Base-by-base conservation (phyloP, 2,888 invertebrate species). In the Melieria crassipennis region DNA sequence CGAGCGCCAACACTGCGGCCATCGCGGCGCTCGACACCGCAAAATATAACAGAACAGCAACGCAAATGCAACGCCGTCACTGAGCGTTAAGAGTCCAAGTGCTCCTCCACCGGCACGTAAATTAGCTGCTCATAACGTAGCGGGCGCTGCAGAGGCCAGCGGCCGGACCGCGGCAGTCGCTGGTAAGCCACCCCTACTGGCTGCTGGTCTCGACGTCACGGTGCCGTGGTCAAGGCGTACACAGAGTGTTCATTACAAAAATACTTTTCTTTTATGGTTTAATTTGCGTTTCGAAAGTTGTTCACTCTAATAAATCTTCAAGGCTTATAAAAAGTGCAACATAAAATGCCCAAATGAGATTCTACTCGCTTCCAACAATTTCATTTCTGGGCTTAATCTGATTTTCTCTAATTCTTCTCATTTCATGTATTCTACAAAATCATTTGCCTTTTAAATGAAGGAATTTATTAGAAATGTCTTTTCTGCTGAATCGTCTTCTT, bases 241-340 rank as follows among this genome's bases (percentile, higher is more conserved):
- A 55, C 56, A 55, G 56, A 69, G 52, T 62, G 46, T 55, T 50
- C 69, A 69, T 69, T 69, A 69, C 47, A 69, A 69, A 63, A 69
- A 55, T 55, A 61, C 62, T 69, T 69, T 69, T 62, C 62, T 69
- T 62, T 64, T 64, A 64, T 60, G 65, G 58, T 63, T 64, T 70
- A 60, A 70, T 43, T 60, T 57, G 57, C 64, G 65, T 42, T 57
- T 65, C 55, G 58, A 67, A 67, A 67, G 48, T 66, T 58, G 46
- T 67, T 47, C 58, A 58, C 63, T 64, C 64, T 45, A 70, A 70
- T 70, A 70, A 70, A 70, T 70, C 70, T 64, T 47, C n/a, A 64
- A n/a, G 65, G n/a, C n/a, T 11, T 65, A 60, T 48, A 10, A 56
- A 57, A 61, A 55, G 61, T 46, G 30, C 43, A 61, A 52, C 65